Evolutionary conservation across 30 jellyfish, hydroid and myxozoan species (phyloP).

Genomic region (Sanderia malayensis): DNA sequence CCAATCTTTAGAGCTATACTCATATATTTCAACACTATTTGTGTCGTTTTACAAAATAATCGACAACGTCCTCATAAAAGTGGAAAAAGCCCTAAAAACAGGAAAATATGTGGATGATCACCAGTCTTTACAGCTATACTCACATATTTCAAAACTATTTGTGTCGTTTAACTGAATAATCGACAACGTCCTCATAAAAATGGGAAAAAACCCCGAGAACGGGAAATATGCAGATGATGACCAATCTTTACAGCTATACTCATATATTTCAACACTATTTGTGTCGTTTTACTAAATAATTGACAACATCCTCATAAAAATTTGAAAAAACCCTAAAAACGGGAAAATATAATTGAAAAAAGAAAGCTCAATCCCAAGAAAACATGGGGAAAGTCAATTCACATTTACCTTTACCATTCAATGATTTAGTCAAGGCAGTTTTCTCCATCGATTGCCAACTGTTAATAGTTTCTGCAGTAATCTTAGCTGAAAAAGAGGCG

Average conservation of each 20-base stretch:
- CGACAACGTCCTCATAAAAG: constrained; percentile 10
- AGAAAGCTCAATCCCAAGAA: constrained; percentile 3
- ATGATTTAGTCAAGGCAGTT: constrained; percentile 22
- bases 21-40: constrained; percentile 5
- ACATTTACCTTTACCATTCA: constrained; percentile 5
- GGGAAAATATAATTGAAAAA: neutral
- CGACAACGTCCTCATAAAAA: constrained; percentile 5
- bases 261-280: neutral
- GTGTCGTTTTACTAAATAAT: neutral
- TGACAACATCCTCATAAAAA: neutral
- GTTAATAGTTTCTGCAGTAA: constrained; percentile 16
- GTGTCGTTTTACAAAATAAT: neutral
- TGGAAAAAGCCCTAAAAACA: constrained; percentile 5
- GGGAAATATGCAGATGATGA: constrained; percentile 10
- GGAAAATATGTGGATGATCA: constrained; percentile 5
- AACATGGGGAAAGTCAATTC: constrained; percentile 15
- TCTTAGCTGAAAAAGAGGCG: constrained; percentile 17
- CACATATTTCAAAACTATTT: constrained; percentile 4
- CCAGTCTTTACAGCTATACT: constrained; percentile 3
- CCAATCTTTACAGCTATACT: neutral
- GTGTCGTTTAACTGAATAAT: neutral
- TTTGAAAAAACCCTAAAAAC: neutral
- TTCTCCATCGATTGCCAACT: constrained; percentile 27
- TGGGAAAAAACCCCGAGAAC: neutral
- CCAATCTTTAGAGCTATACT: constrained; percentile 1